phyloP scores from a whole-genome alignment of 1,140 invertebrate species.

The Phocides pigmalion region DNA sequence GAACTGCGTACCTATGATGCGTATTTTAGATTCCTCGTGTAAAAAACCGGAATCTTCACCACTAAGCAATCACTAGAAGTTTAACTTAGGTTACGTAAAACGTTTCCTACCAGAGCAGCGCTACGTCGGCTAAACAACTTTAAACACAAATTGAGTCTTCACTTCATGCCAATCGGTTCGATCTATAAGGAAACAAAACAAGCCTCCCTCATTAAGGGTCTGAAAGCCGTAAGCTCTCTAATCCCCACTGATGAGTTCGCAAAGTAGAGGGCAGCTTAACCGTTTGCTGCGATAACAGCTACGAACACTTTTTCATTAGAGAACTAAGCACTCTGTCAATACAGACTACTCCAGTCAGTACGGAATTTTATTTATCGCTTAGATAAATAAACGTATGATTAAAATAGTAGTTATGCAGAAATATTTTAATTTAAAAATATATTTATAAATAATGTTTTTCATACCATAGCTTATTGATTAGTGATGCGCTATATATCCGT shows the following conservation, averaged over 20 bases:
- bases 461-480: too few species aligned
- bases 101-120: too few species aligned
- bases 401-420: not conserved
- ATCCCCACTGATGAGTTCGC: slow-evolving; percentile 29
- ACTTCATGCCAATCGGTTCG: not conserved
- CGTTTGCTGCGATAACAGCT: slow-evolving; percentile 17
- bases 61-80: too few species aligned
- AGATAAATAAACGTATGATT: not conserved
- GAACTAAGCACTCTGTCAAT: slow-evolving; percentile 1
- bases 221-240: slow-evolving; percentile 28
- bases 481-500: too few species aligned
- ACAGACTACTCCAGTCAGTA: not conserved
- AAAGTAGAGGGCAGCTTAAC: slow-evolving; percentile 13
- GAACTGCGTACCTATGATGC: too few species aligned
- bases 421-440: too few species aligned
- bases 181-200: slow-evolving; percentile 18
- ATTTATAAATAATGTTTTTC: too few species aligned
- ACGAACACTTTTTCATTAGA: slow-evolving; percentile 20
- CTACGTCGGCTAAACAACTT: not conserved
- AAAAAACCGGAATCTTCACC: too few species aligned
- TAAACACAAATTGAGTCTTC: not conserved
- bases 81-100: too few species aligned
- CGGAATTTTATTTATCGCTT: not conserved
- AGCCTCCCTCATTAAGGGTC: slow-evolving; percentile 13
- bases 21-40: too few species aligned